Percentiles rank a stretch among this genome's conserved stretches.
Evolutionary conservation across 2,113 vertebrate species (phyloP).

Genomic region (Seriola dumerili): DNA sequence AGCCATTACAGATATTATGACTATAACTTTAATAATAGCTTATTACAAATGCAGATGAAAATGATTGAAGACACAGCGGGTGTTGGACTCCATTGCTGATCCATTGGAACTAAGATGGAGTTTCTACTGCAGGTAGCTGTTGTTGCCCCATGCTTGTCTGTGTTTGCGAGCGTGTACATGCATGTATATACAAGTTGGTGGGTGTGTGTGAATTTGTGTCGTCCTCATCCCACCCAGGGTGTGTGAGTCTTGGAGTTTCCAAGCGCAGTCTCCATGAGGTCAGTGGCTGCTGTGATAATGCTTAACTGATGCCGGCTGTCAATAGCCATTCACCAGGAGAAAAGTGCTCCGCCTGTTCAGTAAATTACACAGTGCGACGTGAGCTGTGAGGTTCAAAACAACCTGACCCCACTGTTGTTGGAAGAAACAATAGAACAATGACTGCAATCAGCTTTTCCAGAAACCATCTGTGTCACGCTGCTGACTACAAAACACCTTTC

Average conservation of each 20-base stretch:
- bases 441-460: conserved; percentile 80
- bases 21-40: conserved; percentile 5
- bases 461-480: conserved; percentile 73
- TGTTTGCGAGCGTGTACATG: conserved; percentile 4
- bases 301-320: conserved; percentile 79
- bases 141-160: background rate
- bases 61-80: conserved; percentile 21
- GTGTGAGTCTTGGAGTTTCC: conserved; percentile 50
- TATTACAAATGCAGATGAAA: background rate
- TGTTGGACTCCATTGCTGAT: background rate
- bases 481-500: conserved; percentile 77
- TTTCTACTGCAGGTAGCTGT: background rate
- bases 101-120: background rate
- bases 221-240: conserved; percentile 15
- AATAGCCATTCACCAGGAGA: conserved; percentile 81
- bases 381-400: conserved; percentile 76
- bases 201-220: background rate
- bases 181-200: background rate
- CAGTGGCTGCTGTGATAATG: conserved; percentile 77
- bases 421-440: conserved; percentile 83
- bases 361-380: conserved; percentile 81
- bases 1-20: conserved; percentile 7
- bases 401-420: conserved; percentile 79
- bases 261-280: conserved; percentile 62
- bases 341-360: conserved; percentile 80